Base-by-base conservation (phyloP, 2,888 invertebrate genomes). In the Drosophila limbata region DNA sequence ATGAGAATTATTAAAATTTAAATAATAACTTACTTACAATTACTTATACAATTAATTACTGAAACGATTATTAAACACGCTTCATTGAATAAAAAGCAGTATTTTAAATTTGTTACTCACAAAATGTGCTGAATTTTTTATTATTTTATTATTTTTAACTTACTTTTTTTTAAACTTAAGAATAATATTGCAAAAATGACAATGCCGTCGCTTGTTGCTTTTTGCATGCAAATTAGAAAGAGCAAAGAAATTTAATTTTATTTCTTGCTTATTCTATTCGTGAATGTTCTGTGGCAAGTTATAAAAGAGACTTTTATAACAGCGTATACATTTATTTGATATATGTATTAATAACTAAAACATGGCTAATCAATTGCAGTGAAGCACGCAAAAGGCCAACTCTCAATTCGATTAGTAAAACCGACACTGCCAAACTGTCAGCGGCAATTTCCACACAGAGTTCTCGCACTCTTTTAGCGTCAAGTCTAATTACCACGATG, bases 391-490 rank as follows among this genome's bases (percentile, higher is more conserved):
- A 62, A 74, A 52, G 60, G 37, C 25, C 61, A 51, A 64, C 68
- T 83, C 48, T 61, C 45, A 84, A 85, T 84, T 87, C 85, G 85
- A 85, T 85, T 89, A 87, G 74, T 57, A 51, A 56, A 56, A 57
- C 45, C 64, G 48, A 72, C 39, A 48, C 70, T 70, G 71, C 50
- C 70, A 69, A 79, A 86, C 70, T 84, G 84, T 88, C 84, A 79
- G 69, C 69, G 57, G 53, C 59, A 84, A 81, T 89, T 77, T 77
- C 50, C 69, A 40, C 51, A 50, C 51, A 48, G 51, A 19, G 47
- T 44, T 40, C 59, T 55, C 45, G 19, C 57, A 44, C 77, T 62
- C 17, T 37, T 55, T 55, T 44, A 40, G 67, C 56, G 77, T 79
- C 77, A 66, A 42, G 31, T 71, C 60, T 71, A 77, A 77, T 77